Evolutionary conservation across 2,888 invertebrate genomes (phyloP), one percentile per base, ranked within the genome.

Genomic region (Lathronympha strigana): DNA sequence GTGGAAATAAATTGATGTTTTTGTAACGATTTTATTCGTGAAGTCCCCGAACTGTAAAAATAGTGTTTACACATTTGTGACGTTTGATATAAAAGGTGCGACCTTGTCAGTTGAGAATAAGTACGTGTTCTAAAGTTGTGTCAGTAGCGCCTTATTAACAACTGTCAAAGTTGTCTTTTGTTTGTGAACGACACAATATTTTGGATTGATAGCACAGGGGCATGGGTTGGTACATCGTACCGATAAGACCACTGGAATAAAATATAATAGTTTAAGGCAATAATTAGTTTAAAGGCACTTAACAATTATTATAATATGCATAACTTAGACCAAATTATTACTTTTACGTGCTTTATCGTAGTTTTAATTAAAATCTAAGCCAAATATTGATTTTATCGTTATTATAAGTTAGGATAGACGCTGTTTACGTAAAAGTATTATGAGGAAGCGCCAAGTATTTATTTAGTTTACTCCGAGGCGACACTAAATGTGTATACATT

Each of bases 251-350:
- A 80, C 87, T 87, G 89, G 88, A 86, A 81, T 84, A 79, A 84
- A 66, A 84, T 82, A 80, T 81, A 78, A 76, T 88, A 88, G 83
- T 73, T 69, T 89, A 87, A 90, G 88, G 88, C 89, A 90, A 91
- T 91, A 92, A 90, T 79, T 91, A 91, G 84, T 69, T 54, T 89
- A 88, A 88, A 87, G 69, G 83, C 91, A 91, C 92, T 88, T 90
- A 91, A 89, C 89, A 82, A 80, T 85, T 86, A 85, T 83, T 86
- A 77, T 86, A 87, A 82, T 81, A 83, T 81, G 85, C 87, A 87
- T 91, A 90, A 91, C 89, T 86, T 91, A 92, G 92, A 92, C 92
- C 92, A 92, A 92, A 92, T 88, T 91, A 90, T 90, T 87, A 90
- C 51, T 82, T 86, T 86, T 88, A 88, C 83, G 83, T 90, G 90